phyloP scores from a whole-genome alignment of 2,113 vertebrate species.

The Tursiops truncatus region DNA sequence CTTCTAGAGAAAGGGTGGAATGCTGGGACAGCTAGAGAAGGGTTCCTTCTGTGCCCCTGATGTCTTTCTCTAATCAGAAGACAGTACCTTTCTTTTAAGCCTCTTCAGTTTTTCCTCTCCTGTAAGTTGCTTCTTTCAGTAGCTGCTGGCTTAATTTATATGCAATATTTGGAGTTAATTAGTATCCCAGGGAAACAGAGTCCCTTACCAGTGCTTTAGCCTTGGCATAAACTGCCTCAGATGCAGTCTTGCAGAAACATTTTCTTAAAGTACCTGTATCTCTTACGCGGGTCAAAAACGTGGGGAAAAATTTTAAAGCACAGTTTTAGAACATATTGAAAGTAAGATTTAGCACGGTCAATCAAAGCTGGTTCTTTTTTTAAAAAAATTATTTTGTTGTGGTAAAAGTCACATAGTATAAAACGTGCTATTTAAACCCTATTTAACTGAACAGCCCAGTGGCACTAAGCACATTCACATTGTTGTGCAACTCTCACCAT shows the following conservation, averaged over 20 bases:
- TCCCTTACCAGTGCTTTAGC: slow-evolving; percentile 28
- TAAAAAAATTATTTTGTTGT: no score
- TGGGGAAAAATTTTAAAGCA: neutral
- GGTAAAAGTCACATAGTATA: no score
- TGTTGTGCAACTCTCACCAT: no score
- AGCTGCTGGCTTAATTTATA: slow-evolving; percentile 45
- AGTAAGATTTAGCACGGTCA: neutral
- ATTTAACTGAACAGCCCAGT: no score
- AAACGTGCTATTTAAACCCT: no score
- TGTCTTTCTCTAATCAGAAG: slow-evolving; percentile 1
- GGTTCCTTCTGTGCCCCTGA: neutral
- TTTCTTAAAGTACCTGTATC: slow-evolving; percentile 2
- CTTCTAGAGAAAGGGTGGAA: neutral
- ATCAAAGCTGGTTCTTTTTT: neutral
- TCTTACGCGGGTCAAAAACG: neutral
- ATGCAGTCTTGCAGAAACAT: slow-evolving; percentile 39
- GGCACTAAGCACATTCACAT: no score
- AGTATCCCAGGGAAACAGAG: slow-evolving; percentile 62
- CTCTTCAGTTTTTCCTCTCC: neutral
- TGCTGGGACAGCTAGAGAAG: neutral
- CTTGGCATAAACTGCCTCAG: neutral
- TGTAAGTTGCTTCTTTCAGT: slow-evolving; percentile 21
- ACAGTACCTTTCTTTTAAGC: neutral
- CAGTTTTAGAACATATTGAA: neutral
- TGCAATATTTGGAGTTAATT: slow-evolving; percentile 66